Conservation (phyloP, 2,888 invertebrate species). For the Lissocephala sabroskyi region DNA sequence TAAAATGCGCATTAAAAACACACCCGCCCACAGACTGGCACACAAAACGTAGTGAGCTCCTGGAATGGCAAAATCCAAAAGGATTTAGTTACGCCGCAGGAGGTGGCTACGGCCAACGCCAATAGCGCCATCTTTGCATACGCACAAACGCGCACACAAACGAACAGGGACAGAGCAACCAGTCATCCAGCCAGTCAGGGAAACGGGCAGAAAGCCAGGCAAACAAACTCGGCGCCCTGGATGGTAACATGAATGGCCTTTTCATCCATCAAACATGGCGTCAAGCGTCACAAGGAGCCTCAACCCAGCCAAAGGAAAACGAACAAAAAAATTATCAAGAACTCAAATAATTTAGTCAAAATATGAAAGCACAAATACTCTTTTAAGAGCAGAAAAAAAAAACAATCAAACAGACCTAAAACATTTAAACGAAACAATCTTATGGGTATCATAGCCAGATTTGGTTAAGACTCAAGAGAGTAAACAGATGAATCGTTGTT, state of each 20-base stretch:
- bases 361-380: no score
- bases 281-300: conserved; percentile 67
- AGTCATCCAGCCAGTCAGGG: conserved; percentile 4
- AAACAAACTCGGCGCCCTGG: conserved; percentile 58
- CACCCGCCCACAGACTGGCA: conserved; percentile 30
- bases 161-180: conserved; percentile 10
- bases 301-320: conserved; percentile 7
- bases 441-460: no score
- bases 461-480: no score
- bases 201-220: conserved; percentile 18
- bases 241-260: conserved; percentile 66
- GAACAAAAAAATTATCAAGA: conserved; percentile 23
- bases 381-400: no score
- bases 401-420: no score
- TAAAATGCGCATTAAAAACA: conserved; percentile 59
- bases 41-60: no score
- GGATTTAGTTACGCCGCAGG: conserved; percentile 63
- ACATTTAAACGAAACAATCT: no score
- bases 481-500: no score
- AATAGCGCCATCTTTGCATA: conserved; percentile 63
- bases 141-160: conserved; percentile 13
- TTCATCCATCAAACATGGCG: conserved; percentile 67
- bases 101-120: conserved; percentile 59
- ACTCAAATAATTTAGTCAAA: no score
- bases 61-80: conserved; percentile 55